Conservation (phyloP, 2,797 vertebrate species). For the Argyrosomus regius region DNA sequence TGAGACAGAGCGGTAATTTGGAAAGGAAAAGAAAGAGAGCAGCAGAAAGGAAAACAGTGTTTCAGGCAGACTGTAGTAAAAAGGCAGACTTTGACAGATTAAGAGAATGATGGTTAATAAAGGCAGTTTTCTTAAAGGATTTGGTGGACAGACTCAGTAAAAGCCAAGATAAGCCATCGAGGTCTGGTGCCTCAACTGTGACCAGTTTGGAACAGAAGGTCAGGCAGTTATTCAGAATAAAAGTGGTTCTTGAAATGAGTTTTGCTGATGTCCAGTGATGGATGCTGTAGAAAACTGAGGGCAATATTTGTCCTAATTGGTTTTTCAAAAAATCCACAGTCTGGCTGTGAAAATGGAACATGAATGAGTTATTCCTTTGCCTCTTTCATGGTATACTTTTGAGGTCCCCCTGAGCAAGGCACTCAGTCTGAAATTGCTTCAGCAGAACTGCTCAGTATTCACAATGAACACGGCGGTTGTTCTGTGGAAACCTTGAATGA, state of each 20-base stretch:
- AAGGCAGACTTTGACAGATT: background rate
- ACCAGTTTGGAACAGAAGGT: slow-evolving; percentile 31
- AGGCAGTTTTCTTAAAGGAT: background rate
- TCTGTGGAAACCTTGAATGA: no score
- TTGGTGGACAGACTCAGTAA: background rate
- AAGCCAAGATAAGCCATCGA: slow-evolving; percentile 13
- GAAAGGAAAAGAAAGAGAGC: background rate
- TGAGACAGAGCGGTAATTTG: background rate
- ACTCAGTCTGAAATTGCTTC: background rate
- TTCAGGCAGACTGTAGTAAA: background rate
- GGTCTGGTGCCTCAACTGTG: background rate
- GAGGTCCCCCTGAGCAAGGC: slow-evolving; percentile 5
- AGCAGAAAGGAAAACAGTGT: background rate
- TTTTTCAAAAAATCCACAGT: background rate
- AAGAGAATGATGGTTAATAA: background rate
- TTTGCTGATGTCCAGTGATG: slow-evolving; percentile 31
- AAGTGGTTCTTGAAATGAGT: slow-evolving; percentile 30
- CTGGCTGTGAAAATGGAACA: slow-evolving; percentile 8
- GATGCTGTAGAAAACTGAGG: slow-evolving; percentile 22
- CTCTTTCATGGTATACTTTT: background rate
- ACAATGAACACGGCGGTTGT: no score
- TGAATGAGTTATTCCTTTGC: slow-evolving; percentile 9
- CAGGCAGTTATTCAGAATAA: slow-evolving; percentile 15
- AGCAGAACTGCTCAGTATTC: background rate
- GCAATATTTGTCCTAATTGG: slow-evolving; percentile 17